Evolutionary conservation across 2,888 invertebrate genomes (phyloP).

Genomic region (Himalopsyche kuldschensis): DNA sequence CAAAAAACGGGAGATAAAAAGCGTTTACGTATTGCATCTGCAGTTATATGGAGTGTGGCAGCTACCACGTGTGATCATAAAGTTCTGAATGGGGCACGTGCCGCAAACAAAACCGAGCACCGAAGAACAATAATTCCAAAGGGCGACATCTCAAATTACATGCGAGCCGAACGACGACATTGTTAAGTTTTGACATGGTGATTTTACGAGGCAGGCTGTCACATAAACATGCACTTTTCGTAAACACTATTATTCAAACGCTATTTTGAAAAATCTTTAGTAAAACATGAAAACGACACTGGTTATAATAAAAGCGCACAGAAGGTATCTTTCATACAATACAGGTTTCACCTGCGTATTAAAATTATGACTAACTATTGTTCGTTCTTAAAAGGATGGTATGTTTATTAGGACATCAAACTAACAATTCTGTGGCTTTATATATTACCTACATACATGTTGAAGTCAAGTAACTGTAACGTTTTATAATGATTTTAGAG

Average conservation of each 20-base stretch:
- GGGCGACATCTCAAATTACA: slow-evolving; percentile 14
- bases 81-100: slow-evolving; percentile 12
- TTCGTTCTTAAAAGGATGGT: too few species aligned
- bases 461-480: too few species aligned
- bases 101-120: slow-evolving; percentile 2
- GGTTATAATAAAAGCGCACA: too few species aligned
- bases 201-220: slow-evolving; percentile 2
- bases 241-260: neutral
- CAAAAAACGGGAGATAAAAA: neutral
- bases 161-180: neutral
- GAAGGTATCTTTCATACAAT: too few species aligned
- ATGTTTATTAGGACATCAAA: too few species aligned
- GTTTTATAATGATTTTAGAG: too few species aligned
- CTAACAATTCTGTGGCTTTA: too few species aligned
- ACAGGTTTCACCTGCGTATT: too few species aligned
- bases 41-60: neutral
- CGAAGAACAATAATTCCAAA: slow-evolving; percentile 1
- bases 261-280: neutral
- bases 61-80: neutral
- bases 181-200: slow-evolving; percentile 4
- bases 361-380: too few species aligned
- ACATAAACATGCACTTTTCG: neutral
- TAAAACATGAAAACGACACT: neutral
- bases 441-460: too few species aligned
- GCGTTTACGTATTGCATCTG: neutral